Conservation (phyloP, 2,113 vertebrate genomes). For the Scytalopus superciliaris region DNA sequence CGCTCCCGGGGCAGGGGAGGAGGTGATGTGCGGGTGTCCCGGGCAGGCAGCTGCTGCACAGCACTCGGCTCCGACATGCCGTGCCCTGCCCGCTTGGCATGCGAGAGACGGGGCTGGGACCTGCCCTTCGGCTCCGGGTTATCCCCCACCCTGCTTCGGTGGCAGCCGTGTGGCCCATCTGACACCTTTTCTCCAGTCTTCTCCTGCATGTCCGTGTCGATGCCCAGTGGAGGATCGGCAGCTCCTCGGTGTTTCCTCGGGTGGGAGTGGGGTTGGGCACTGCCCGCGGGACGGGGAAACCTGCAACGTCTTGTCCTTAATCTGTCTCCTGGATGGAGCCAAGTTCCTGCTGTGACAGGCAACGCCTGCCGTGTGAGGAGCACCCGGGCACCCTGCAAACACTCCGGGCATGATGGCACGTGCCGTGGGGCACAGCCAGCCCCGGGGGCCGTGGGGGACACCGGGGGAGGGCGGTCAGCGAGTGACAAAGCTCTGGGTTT, state of each 20-base stretch:
- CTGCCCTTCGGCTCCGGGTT: neutral
- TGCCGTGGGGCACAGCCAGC: neutral
- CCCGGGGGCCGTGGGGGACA: neutral
- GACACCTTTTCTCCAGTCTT: neutral
- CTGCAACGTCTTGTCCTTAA: slow-evolving; percentile 59
- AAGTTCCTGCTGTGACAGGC: slow-evolving; percentile 39
- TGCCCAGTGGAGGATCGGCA: neutral
- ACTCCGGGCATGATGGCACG: neutral
- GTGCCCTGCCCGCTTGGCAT: neutral
- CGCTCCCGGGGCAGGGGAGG: neutral
- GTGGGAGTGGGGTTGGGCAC: neutral
- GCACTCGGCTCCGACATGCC: neutral
- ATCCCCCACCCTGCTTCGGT: neutral
- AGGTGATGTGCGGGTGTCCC: neutral
- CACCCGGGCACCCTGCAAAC: neutral
- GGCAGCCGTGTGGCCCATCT: neutral
- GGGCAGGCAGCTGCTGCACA: neutral
- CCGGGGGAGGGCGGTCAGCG: neutral
- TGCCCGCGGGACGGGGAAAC: neutral
- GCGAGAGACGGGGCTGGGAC: neutral
- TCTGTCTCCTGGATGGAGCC: neutral
- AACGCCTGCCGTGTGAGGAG: neutral
- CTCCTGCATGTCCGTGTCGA: accelerated
- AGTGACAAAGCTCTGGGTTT: neutral
- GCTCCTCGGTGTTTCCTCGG: neutral